Base-by-base conservation (phyloP, 1,140 invertebrate species). In the Papilio aristodemus region DNA sequence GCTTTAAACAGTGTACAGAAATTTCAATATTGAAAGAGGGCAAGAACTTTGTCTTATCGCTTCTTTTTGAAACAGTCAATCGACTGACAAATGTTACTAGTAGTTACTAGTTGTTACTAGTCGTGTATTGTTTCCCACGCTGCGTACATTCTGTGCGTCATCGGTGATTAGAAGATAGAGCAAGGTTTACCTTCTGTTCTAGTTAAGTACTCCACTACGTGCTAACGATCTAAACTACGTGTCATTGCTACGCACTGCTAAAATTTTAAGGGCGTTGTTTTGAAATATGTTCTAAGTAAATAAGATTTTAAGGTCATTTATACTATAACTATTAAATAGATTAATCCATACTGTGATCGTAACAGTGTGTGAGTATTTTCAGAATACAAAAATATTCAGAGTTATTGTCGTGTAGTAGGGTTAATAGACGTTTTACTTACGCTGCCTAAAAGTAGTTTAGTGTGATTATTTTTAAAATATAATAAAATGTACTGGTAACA, bases 141-240 rank as follows among this genome's bases (percentile, higher is more conserved):
- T 84, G 78, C 69, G 72, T 57, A 50, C 22, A 46, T 36, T 59
- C 25, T 54, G 39, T 85, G 81, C 84, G 74, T 84, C 86, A 85
- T 71, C 73, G 73, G 46, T 63, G 60, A 37, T 71, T 62, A 72
- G 66, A 72, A 73, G 70, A 70, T 74, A 79, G 79, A 76, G 73
- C 81, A 86, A 84, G 83, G 82, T 79, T 36, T 50, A 66, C 63
- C 63, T 66, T 76, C 70, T 60, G 64, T 72, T 76, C 68, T 62
- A 54, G 68, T 87, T 84, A 75, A 76, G 77, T 75, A 84, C 85
- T 59, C 60, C 74, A 63, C 74, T 80, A 86, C 86, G 85, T 86
- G 86, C 70, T 86, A 89, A 89, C 79, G 80, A 79, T 71, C 68
- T 67, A 69, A 79, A 83, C 70, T 79, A 69, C 73, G 54, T 37